phyloP scores from a whole-genome alignment of 2,113 vertebrate species.

The Cariama cristata region DNA sequence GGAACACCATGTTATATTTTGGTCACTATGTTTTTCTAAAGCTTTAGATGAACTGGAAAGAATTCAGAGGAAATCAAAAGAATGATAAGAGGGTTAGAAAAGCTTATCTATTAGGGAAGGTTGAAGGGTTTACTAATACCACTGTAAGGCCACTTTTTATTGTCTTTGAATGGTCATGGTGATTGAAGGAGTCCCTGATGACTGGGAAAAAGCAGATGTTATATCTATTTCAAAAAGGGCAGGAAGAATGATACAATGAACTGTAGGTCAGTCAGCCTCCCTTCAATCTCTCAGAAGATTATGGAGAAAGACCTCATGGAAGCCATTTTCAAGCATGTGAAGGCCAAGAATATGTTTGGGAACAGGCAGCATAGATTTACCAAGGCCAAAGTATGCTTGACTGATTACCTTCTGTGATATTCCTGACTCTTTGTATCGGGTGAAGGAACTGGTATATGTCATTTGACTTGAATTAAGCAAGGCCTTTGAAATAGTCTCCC shows the following conservation, averaged over 20 bases:
- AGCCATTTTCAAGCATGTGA: background rate
- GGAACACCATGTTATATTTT: background rate
- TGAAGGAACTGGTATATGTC: background rate
- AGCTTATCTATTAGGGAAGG: background rate
- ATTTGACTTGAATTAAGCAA: background rate
- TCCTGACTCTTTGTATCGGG: background rate
- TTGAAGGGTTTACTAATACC: background rate
- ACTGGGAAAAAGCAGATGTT: background rate
- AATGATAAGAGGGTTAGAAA: background rate
- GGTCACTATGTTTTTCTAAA: background rate
- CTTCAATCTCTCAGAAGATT: background rate
- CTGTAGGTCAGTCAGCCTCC: background rate
- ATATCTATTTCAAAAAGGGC: background rate
- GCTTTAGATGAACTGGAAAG: background rate
- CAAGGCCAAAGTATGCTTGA: background rate
- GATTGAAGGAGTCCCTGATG: background rate
- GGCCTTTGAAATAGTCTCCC: background rate
- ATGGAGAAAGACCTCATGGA: background rate
- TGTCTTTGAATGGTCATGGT: background rate
- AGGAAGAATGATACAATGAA: background rate
- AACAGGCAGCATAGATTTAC: background rate
- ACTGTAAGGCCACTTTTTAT: background rate
- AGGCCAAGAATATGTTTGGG: background rate
- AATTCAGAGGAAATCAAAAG: background rate
- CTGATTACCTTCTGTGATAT: background rate